Percentiles rank a stretch among this genome's conserved stretches.
Conservation (phyloP, 2,888 invertebrate genomes). For the Epinotia ramella region DNA sequence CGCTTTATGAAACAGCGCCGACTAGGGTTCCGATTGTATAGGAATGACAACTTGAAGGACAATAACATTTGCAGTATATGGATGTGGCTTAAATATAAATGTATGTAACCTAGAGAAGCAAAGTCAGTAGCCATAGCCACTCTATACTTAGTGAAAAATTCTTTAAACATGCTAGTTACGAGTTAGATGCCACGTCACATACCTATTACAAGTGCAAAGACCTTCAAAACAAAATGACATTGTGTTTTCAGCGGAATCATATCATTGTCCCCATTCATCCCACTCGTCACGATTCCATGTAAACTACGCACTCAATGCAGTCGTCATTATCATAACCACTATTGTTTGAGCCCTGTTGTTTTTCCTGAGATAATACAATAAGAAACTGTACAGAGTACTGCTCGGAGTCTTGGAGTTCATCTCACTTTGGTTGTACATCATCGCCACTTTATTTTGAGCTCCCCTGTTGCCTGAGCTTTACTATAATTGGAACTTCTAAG, state of each 20-base stretch:
- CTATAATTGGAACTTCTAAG: constrained; percentile 40
- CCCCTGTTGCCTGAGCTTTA: constrained; percentile 47
- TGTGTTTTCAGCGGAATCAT: constrained; percentile 29
- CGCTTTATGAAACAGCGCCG: not conserved
- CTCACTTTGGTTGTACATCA: constrained; percentile 52
- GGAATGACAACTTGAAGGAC: constrained; percentile 16
- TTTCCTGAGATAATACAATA: constrained; percentile 31
- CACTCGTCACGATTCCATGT: constrained; percentile 41
- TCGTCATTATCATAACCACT: constrained; percentile 38
- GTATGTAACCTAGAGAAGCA: no score
- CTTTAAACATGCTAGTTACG: not conserved
- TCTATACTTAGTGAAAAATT: not conserved
- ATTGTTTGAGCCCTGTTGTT: constrained; percentile 17
- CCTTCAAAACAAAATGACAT: constrained; percentile 27
- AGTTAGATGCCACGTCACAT: not conserved
- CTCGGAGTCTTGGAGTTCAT: constrained; percentile 51
- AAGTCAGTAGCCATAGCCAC: not conserved
- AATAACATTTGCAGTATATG: constrained; percentile 6
- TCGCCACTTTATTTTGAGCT: constrained; percentile 58
- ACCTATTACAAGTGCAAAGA: constrained; percentile 11
- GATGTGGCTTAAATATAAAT: not conserved
- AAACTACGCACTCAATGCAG: constrained; percentile 36
- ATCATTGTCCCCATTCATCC: constrained; percentile 37
- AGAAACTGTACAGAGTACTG: constrained; percentile 45
- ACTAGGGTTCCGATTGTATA: not conserved